phyloP scores from a whole-genome alignment of 2,113 vertebrate species.

The Parus major region DNA sequence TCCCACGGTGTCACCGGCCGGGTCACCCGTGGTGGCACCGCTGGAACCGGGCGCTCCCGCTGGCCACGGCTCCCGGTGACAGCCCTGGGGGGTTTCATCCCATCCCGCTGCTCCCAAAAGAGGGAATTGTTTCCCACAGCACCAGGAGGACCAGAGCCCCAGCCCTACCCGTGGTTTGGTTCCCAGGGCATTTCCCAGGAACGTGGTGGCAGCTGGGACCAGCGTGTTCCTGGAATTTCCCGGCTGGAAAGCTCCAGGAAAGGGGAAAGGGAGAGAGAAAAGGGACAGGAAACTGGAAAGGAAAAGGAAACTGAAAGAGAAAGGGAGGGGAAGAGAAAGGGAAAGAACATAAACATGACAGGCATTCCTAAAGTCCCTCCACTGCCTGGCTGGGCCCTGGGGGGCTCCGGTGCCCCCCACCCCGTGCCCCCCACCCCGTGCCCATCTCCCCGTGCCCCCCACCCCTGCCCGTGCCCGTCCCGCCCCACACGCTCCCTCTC shows the following conservation, averaged over 20 bases:
- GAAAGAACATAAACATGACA: fast-evolving
- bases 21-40: neutral
- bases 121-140: neutral
- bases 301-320: neutral
- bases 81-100: neutral
- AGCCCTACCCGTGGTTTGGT: neutral
- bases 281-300: neutral
- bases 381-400: neutral
- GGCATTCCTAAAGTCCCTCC: neutral
- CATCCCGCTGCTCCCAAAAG: neutral
- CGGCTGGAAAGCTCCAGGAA: neutral
- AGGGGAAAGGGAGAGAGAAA: too few relatives aligned
- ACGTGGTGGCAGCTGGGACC: neutral
- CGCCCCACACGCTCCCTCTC: neutral
- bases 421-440: neutral
- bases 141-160: neutral
- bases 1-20: neutral
- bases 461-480: neutral
- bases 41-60: neutral
- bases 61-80: neutral
- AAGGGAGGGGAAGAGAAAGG: neutral
- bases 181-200: neutral
- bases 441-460: neutral
- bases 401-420: neutral
- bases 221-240: neutral